These are phyloP conservation scores for Micropterix aruncella DNA, from an alignment of 2,888 invertebrate species.

Conservation along the genomic window DNA sequence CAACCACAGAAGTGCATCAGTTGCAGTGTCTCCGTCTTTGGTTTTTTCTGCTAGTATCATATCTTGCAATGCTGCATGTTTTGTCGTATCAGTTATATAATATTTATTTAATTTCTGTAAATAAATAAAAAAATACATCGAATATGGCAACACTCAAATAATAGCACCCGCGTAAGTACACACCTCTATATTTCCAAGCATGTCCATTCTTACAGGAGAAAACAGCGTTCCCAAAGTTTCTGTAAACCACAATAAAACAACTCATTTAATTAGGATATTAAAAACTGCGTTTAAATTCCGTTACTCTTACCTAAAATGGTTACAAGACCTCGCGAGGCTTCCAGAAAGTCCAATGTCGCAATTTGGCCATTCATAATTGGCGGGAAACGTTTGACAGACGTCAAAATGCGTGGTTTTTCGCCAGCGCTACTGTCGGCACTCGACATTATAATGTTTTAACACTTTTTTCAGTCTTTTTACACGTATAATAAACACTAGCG, in stretches of 20 bases:
- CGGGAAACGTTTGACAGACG: slow-evolving; percentile 28
- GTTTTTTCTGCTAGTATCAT: slow-evolving; percentile 48
- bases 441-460: not conserved
- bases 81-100: slow-evolving; percentile 35
- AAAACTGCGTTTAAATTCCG: not conserved
- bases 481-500: not conserved
- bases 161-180: slow-evolving; percentile 17
- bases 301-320: slow-evolving; percentile 43
- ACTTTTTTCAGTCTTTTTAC: not conserved
- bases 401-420: too few relatives aligned
- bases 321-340: slow-evolving; percentile 46
- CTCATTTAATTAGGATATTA: slow-evolving; percentile 7
- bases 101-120: slow-evolving; percentile 45
- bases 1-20: slow-evolving; percentile 59
- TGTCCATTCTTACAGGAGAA: slow-evolving; percentile 59
- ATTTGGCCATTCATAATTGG: slow-evolving; percentile 39
- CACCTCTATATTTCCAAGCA: slow-evolving; percentile 65
- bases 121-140: slow-evolving; percentile 1
- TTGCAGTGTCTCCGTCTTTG: slow-evolving; percentile 33
- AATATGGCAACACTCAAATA: slow-evolving; percentile 2
- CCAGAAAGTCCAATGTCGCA: slow-evolving; percentile 42
- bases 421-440: too few relatives aligned
- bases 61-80: slow-evolving; percentile 48
- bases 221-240: slow-evolving; percentile 49
- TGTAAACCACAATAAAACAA: slow-evolving; percentile 5